Percentiles rank a stretch among this genome's conserved stretches.
These are phyloP conservation scores for Sphaeramia orbicularis DNA, from an alignment of 2,797 vertebrate species.

Conservation along the genomic window DNA sequence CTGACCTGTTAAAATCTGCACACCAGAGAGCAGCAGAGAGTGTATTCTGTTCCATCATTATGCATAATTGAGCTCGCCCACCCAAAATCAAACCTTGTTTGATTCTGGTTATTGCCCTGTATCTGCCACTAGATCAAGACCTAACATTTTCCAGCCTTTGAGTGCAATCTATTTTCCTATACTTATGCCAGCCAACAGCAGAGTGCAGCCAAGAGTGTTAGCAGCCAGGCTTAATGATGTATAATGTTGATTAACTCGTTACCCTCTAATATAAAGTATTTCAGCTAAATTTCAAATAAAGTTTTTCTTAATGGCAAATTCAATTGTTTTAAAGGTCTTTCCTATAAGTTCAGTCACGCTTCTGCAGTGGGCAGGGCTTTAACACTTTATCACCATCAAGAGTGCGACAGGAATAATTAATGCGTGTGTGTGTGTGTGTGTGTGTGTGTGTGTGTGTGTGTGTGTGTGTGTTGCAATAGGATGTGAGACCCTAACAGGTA, in stretches of 20 bases:
- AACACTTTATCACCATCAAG: slow-evolving; percentile 57
- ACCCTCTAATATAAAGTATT: slow-evolving; percentile 34
- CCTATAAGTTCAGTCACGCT: slow-evolving; percentile 35
- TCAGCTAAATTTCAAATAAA: slow-evolving; percentile 59
- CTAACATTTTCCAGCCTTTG: slow-evolving; percentile 42
- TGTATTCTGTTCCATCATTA: slow-evolving; percentile 16
- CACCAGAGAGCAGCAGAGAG: background rate
- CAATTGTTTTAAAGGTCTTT: slow-evolving; percentile 71
- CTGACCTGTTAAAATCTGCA: background rate
- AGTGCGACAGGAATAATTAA: slow-evolving; percentile 50
- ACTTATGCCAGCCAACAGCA: slow-evolving; percentile 14
- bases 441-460: background rate
- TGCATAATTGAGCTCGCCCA: slow-evolving; percentile 32
- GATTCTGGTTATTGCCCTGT: slow-evolving; percentile 28
- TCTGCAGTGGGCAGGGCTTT: slow-evolving; percentile 44
- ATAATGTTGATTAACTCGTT: slow-evolving; percentile 55
- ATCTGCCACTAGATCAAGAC: slow-evolving; percentile 55
- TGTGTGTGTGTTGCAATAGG: slow-evolving; percentile 1
- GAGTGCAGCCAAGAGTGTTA: slow-evolving; percentile 52
- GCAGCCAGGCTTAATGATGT: slow-evolving; percentile 59
- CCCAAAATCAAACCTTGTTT: slow-evolving; percentile 38
- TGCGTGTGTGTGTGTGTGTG: slow-evolving; percentile 19
- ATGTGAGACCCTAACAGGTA: slow-evolving; percentile 49
- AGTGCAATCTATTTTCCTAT: slow-evolving; percentile 48
- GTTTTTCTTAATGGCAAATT: slow-evolving; percentile 69